Evolutionary conservation across 2,888 invertebrate species (phyloP).

Genomic region (Automeris io): DNA sequence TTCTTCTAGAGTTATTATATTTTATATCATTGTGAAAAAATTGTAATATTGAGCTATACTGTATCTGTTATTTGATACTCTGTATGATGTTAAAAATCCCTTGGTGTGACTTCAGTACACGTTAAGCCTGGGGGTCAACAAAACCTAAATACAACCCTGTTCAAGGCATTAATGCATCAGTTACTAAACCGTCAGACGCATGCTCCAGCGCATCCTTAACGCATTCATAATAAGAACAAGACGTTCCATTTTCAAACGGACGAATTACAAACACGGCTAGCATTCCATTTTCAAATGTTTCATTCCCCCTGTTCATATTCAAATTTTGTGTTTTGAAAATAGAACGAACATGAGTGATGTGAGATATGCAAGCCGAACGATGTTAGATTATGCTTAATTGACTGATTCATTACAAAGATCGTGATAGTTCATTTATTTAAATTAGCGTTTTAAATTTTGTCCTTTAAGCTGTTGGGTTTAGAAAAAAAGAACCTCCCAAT

Average conservation of each 20-base stretch:
- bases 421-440: no score
- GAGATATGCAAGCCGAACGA: conserved; percentile 24
- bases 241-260: conserved; percentile 63
- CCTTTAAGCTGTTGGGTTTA: no score
- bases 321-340: conserved; percentile 59
- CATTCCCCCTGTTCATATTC: conserved; percentile 56
- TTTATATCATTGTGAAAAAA: no score
- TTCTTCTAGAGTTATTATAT: no score
- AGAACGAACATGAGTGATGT: conserved; percentile 39
- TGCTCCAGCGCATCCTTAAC: conserved; percentile 72
- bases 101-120: no score
- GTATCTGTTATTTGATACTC: no score
- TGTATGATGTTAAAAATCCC: no score
- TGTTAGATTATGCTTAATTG: conserved; percentile 7
- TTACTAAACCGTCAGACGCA: conserved; percentile 73
- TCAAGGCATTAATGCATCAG: conserved; percentile 73
- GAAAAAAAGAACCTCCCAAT: no score
- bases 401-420: conserved; percentile 5
- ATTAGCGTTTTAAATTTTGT: no score
- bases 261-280: conserved; percentile 62
- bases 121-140: no score
- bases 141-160: conserved; percentile 51
- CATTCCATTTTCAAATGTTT: conserved; percentile 49
- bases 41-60: no score
- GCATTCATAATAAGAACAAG: conserved; percentile 71